Evolutionary conservation across 2,113 vertebrate species (phyloP).

Genomic region (Lagopus leucura): DNA sequence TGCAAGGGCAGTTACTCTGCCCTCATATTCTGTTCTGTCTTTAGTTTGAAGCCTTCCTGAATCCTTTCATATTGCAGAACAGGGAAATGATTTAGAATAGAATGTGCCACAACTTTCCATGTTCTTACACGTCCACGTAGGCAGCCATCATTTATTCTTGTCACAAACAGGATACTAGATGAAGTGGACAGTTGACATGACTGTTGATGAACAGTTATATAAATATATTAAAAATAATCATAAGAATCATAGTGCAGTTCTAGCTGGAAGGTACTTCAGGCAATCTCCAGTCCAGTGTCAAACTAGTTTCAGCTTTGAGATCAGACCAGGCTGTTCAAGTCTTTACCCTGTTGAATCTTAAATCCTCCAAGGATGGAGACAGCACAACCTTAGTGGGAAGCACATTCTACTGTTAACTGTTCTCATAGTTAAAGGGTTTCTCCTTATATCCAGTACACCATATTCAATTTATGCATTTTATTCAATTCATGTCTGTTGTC

Average conservation of each 20-base stretch:
- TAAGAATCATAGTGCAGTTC: background rate
- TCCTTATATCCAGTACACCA: background rate
- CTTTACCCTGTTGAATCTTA: background rate
- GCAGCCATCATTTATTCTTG: background rate
- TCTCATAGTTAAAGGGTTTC: fast-evolving
- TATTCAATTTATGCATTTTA: background rate
- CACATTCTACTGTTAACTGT: fast-evolving
- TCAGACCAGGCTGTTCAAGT: background rate
- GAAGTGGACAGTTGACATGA: background rate
- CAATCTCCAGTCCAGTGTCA: background rate
- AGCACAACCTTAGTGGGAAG: background rate
- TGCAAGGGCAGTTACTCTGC: background rate
- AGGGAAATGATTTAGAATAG: background rate
- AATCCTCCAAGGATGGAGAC: background rate
- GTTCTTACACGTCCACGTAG: background rate
- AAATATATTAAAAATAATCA: too few species aligned
- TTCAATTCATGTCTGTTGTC: background rate
- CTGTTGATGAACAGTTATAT: background rate
- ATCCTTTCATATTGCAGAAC: background rate
- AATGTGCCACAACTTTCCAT: background rate
- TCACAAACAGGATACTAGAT: background rate
- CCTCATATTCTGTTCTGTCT: background rate
- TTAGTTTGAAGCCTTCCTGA: background rate
- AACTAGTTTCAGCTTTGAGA: background rate
- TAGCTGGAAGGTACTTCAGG: background rate